Evolutionary conservation across 2,113 vertebrate species (phyloP), one percentile per base, ranked within the genome.

Genomic region (Nibea coibor): DNA sequence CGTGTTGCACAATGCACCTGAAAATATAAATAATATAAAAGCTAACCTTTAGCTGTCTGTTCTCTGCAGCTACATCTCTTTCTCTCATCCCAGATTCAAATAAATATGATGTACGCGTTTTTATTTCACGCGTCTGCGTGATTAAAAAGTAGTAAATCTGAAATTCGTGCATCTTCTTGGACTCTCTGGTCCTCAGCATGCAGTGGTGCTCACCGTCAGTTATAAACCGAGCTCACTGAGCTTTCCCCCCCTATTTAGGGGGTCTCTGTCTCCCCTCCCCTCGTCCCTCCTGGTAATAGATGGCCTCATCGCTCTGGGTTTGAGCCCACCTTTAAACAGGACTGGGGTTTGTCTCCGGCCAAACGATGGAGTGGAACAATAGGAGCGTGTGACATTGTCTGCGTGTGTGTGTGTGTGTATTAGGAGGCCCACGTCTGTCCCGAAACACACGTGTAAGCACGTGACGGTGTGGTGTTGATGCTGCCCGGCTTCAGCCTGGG

Each of bases 311-410:
- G 12, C 80, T 72, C 68, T 43, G 66, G 78, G 75, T 83, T 26
- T 67, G 78, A 87, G 53, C 78, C 88, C 86, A 88, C 82, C 83
- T 91, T 91, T 82, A 87, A 76, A 78, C 84, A 65, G 78, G 66
- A 74, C 84, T 56, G 84, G 56, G 86, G 83, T 84, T 77, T 64
- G 71, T 81, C 75, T 84, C 20, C 5, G 53, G 58, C 68, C 67
- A 24, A 79, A 68, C 67, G 28, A 19, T 72, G 80, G 65, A 78
- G 72, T 14, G 72, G 82, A 87, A 93, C 88, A 92, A 92, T 87
- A 42, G 87, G 71, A 83, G 75, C 91, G 93, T 94, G 95, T 92
- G 83, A 72, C 94, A 90, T 82, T 92, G 94, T 87, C 87, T 90
- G 94, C 87, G 88, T 93, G 35, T 35, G 35, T 35, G 35, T 35